Evolutionary conservation across 64 coral and sea anemone genomes (phyloP).

Genomic region (Montipora foliosa): DNA sequence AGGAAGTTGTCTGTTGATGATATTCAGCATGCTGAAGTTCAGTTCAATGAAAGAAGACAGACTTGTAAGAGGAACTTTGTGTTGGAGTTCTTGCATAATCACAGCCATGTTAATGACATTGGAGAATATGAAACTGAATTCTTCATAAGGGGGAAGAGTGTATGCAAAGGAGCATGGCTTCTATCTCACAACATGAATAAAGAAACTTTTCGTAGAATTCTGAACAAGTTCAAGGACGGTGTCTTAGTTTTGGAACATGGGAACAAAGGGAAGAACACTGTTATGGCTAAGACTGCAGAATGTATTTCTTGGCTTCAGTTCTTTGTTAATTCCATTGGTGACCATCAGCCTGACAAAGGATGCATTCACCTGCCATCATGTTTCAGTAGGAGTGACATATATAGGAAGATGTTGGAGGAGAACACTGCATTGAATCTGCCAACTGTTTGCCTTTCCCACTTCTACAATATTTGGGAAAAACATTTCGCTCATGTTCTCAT

Average conservation of each 20-base stretch:
- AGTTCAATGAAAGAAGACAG: not conserved
- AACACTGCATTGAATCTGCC: not conserved
- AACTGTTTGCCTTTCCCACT: not conserved
- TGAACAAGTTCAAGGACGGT: not conserved
- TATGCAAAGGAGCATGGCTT: constrained; percentile 9
- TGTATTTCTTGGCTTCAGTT: not conserved
- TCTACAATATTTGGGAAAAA: not conserved
- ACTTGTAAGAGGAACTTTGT: not conserved
- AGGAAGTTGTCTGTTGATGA: constrained; percentile 24
- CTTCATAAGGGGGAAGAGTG: not conserved
- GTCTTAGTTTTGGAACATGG: not conserved
- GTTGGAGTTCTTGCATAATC: not conserved
- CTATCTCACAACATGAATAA: not conserved
- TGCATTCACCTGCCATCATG: not conserved
- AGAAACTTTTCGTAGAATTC: not conserved
- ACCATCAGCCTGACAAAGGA: not conserved
- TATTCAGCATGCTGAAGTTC: constrained; percentile 10
- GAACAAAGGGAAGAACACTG: not conserved
- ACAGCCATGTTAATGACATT: not conserved
- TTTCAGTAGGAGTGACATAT: not conserved
- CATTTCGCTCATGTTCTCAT: not conserved
- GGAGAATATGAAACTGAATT: constrained; percentile 33
- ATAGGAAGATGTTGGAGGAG: not conserved
- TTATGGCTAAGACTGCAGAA: not conserved
- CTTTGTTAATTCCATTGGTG: not conserved